Evolutionary conservation across 2,888 invertebrate genomes (phyloP).

Genomic region (Drosophila flavopinicola): DNA sequence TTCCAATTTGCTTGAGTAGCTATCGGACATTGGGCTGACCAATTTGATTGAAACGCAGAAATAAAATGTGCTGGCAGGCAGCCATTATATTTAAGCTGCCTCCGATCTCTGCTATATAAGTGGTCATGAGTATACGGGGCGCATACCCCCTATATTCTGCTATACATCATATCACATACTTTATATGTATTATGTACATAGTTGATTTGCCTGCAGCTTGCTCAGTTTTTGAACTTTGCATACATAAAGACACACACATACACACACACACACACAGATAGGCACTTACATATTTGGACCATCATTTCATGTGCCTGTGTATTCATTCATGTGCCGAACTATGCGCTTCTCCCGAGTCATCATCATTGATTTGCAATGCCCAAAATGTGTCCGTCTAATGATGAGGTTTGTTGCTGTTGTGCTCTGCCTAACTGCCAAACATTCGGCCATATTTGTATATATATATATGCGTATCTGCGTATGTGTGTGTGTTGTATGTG

Average conservation of each 20-base stretch:
- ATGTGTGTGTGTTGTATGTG: constrained; percentile 27
- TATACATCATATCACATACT: constrained; percentile 42
- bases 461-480: constrained; percentile 20
- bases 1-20: constrained; percentile 78
- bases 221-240: constrained; percentile 51
- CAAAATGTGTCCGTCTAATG: constrained; percentile 69
- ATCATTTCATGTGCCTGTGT: constrained; percentile 60
- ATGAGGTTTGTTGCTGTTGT: constrained; percentile 70
- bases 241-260: constrained; percentile 13
- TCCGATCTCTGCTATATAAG: constrained; percentile 46
- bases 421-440: constrained; percentile 74
- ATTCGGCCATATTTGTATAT: constrained; percentile 50
- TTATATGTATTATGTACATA: constrained; percentile 79
- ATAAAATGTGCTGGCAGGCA: constrained; percentile 76
- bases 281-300: constrained; percentile 21
- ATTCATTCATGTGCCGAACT: constrained; percentile 66
- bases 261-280: constrained; percentile 21
- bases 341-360: constrained; percentile 44
- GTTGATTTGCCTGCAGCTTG: constrained; percentile 74
- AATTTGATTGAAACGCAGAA: constrained; percentile 68
- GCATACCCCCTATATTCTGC: constrained; percentile 14
- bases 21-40: constrained; percentile 64
- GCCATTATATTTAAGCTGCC: constrained; percentile 75
- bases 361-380: constrained; percentile 74
- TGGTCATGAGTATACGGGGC: no score